Evolutionary conservation across 1,140 invertebrate species (phyloP).

Genomic region (Camponotus vicinus): DNA sequence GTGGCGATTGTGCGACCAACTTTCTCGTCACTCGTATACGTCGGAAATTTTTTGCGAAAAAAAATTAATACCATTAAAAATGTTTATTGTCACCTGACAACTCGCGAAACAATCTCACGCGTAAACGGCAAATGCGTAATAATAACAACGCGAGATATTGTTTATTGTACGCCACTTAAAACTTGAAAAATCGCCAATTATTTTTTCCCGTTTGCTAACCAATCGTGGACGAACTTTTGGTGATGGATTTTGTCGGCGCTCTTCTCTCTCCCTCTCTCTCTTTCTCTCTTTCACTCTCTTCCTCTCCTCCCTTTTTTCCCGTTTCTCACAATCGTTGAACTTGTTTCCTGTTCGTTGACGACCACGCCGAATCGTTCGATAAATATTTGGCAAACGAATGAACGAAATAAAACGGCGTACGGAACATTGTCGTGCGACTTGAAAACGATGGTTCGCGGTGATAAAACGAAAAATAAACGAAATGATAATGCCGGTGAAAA

Average conservation of each 20-base stretch:
- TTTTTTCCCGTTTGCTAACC: constrained; percentile 59
- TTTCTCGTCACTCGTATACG: constrained; percentile 5
- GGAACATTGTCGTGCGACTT: constrained; percentile 20
- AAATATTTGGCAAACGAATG: constrained; percentile 60
- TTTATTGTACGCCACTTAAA: constrained; percentile 66
- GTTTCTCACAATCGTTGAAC: constrained; percentile 29
- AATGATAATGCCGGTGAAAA: constrained; percentile 41
- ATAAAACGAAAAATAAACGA: constrained; percentile 54
- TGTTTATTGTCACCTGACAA: not conserved
- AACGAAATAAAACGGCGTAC: constrained; percentile 52
- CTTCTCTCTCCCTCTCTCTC: constrained; percentile 14
- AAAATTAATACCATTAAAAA: constrained; percentile 19
- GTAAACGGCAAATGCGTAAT: constrained; percentile 30
- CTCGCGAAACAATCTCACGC: constrained; percentile 37
- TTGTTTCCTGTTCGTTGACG: constrained; percentile 21
- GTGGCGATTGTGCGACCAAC: constrained; percentile 76
- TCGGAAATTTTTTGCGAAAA: constrained; percentile 10
- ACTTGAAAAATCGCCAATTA: constrained; percentile 49
- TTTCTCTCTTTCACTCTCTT: constrained; percentile 52
- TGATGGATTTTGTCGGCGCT: constrained; percentile 73
- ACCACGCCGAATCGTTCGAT: constrained; percentile 53
- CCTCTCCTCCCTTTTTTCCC: constrained; percentile 24
- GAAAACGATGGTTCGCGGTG: constrained; percentile 18
- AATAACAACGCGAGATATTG: constrained; percentile 23
- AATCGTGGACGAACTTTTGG: constrained; percentile 72